Evolutionary conservation across 2,888 invertebrate genomes (phyloP).

Genomic region (Conistra vaccinii): DNA sequence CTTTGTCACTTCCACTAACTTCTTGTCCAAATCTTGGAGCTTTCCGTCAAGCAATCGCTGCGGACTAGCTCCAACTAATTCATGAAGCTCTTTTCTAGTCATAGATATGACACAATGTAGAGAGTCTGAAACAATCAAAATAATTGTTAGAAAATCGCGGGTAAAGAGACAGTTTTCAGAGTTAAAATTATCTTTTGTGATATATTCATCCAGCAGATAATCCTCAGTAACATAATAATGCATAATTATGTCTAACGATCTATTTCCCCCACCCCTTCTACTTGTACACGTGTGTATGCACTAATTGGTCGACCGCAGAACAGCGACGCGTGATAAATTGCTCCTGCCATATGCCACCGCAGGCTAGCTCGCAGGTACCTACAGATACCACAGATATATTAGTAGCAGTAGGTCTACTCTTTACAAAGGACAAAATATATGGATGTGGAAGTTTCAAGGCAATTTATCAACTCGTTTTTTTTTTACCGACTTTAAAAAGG

Average conservation of each 20-base stretch:
- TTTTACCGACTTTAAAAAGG: neutral
- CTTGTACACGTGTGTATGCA: slow-evolving; percentile 43
- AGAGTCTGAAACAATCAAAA: too few relatives aligned
- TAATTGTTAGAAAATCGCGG: too few relatives aligned
- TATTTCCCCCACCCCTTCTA: neutral
- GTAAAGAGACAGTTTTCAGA: too few relatives aligned
- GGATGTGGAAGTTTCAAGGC: neutral
- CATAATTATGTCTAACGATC: neutral
- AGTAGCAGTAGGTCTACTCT: slow-evolving; percentile 4
- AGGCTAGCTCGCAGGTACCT: slow-evolving; percentile 49
- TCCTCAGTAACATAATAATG: slow-evolving; percentile 1
- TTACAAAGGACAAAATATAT: slow-evolving; percentile 8
- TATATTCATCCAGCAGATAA: too few relatives aligned
- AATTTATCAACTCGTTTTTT: slow-evolving; percentile 1
- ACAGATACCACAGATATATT: slow-evolving; percentile 40
- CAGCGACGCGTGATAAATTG: slow-evolving; percentile 63
- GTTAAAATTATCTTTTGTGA: too few relatives aligned
- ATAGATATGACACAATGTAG: too few relatives aligned
- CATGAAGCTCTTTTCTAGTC: too few relatives aligned
- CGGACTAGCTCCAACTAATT: too few relatives aligned
- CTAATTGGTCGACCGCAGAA: slow-evolving; percentile 68
- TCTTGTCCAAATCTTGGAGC: too few relatives aligned
- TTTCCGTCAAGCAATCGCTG: too few relatives aligned
- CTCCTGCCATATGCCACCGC: slow-evolving; percentile 56
- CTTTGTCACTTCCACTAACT: too few relatives aligned